Evolutionary conservation across 1,140 invertebrate species (phyloP), one percentile per base, ranked within the genome.

Genomic region (Saccostrea echinata): DNA sequence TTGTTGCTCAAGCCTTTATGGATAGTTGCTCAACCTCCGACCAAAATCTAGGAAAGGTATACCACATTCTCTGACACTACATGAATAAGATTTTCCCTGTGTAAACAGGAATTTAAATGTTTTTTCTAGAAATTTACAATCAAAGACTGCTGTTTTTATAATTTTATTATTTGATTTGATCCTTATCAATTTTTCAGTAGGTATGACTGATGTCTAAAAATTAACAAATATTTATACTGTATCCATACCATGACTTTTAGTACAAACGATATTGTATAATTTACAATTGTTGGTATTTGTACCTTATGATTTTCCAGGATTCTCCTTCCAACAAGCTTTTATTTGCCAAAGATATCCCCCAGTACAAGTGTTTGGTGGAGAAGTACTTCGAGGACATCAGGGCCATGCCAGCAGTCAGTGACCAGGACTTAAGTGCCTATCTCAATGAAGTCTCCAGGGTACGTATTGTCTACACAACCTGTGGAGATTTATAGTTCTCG

Each of bases 1-100:
- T 99, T 51, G 98, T 99, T 88, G 99, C 99, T 93, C 99, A 99
- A 96, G 99, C 99, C 18, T 99, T 99, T 94, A 99, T 99, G 99
- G 99, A 99, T 95, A 99, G 98, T 30, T 99, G 99, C 95, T 99
- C 98, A 85, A 99, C 98, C 84, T 99, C 98, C 82, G 99, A 99
- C 95, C 98, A 99, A 95, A 97, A 98, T 95, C 97, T 99, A 95
- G 99, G 99, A 96, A 99, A 99, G 96, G 99, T 95, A 90, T 64
- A 88, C 80, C 21, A 33, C 35, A 0, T 57, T 43, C 16, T 27
- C 51, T 33, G n/a, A n/a, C 71, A 57, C 43, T 51, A 82, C 33
- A 76, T 18, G 13, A 57, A 57, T 21, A 21, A 1, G 27, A 9
- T 33, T 16, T 33, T 84, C 12, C 3, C 35, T 51, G n/a, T 21